Base-by-base conservation (phyloP, 1,140 invertebrate genomes). In the Heliconius himera region DNA sequence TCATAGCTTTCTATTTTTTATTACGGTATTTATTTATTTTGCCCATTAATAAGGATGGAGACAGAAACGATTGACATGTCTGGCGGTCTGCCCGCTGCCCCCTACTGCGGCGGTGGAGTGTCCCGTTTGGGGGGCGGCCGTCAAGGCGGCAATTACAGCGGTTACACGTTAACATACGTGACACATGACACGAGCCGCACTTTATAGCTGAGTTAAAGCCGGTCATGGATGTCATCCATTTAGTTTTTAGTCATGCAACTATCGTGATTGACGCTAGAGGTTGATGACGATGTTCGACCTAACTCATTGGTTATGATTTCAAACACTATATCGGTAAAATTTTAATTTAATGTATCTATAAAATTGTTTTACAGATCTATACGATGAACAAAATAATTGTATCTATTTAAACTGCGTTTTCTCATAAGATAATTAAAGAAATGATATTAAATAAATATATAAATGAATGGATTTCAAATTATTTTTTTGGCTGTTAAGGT, bases 121-220 rank as follows among this genome's bases (percentile, higher is more conserved):
- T 46, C 13, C 41, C 41, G 41, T 46, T 46, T 46, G 41, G 41
- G 38, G 41, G 41, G 41, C 41, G 77, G 33, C 6, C 6, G 1
- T 36, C 33, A 36, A 36, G 33, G 29, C 33, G 46, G 71, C 80
- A 79, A 83, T 83, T 83, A 80, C 56, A 33, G 29, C 77, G 72
- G 70, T 33, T 56, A 74, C 77, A 54, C 76, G 70, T 71, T 66
- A 49, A 74, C 60, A 75, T 75, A 29, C 26, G 46, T 38, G 74
- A 46, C 74, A 38, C 36, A 49, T 66, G 74, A 75, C 54, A 66
- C 74, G 29, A 54, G 49, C 51, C 73, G 29, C 56, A 26, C 56
- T 66, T 26, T 11, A 66, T 66, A 29, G 22, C 22, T 16, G 56
- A 6, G 54, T n/a, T 56, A 1, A 56, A 22, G n/a, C n/a, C 8